Evolutionary conservation across 2,113 vertebrate species (phyloP), one percentile per base, ranked within the genome.

Genomic region (Urocynchramus pylzowi): DNA sequence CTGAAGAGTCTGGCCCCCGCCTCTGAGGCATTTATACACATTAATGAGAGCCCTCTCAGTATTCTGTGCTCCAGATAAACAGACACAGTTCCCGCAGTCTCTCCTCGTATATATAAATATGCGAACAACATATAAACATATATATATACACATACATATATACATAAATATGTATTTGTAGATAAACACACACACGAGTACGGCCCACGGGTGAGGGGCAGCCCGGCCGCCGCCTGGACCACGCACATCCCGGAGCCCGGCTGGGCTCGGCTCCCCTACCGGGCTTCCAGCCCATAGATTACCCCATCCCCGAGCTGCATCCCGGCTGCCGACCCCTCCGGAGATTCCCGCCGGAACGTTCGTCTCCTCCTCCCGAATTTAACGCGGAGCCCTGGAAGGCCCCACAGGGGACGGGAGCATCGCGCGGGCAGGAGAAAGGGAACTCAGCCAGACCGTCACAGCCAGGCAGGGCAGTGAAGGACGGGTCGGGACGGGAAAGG

Each of bases 131-230:
- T 1, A 49, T 14, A 26, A 7, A 45, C 4, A 45, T 5, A 45
- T 45, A 20, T 5, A 52, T 11, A 52, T 4, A 31, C 19, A 41
- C 39, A 41, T 41, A 41, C 39, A 41, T 11, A 41, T 13, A 41
- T 11, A 21, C 3, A 7, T 2, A 18, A 3, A 9, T 1, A 10
- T 1, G 11, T 2, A 13, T n/a, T n/a, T n/a, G n/a, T n/a, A n/a
- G n/a, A n/a, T 1, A 18, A 2, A 33, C 8, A 20, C 16, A 35
- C 8, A 11, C 7, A 7, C 8, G 10, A 26, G 14, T 1, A 16
- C 5, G 22, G 2, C 39, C 53, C 21, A 3, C 5, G 14, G 8
- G 17, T 20, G 28, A 53, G n/a, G 28, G 26, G 19, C 50, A n/a
- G 17, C 30, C 23, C 8, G 45, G 60, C 50, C 50, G 16, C 69